phyloP scores from a whole-genome alignment of 1,140 invertebrate genomes.

The Procambarus virginalis region DNA sequence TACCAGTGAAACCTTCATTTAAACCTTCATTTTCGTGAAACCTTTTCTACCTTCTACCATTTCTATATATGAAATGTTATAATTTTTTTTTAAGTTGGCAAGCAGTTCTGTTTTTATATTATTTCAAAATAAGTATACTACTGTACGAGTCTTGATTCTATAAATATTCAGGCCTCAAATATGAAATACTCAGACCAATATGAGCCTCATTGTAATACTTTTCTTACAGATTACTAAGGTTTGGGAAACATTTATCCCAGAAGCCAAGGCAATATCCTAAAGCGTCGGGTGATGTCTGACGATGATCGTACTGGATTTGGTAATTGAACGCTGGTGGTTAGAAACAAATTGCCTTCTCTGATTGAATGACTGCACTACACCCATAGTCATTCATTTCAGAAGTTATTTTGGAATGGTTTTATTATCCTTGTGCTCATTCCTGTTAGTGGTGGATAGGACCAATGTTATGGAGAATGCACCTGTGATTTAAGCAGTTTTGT shows the following conservation, averaged over 20 bases:
- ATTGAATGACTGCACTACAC: not conserved
- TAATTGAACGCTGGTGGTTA: not conserved
- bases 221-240: conserved; percentile 88
- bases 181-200: too few species aligned
- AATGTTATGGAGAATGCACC: not conserved
- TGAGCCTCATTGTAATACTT: not conserved
- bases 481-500: not conserved
- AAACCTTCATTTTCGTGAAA: too few species aligned
- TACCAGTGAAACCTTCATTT: too few species aligned
- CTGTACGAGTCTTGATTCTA: too few species aligned
- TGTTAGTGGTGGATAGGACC: not conserved
- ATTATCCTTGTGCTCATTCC: not conserved
- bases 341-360: not conserved
- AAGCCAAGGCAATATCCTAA: conserved; percentile 85
- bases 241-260: conserved; percentile 95
- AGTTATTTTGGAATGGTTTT: not conserved
- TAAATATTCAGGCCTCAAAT: too few species aligned
- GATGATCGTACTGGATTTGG: not conserved
- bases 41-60: too few species aligned
- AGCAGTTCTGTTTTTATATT: too few species aligned
- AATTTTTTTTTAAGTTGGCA: too few species aligned
- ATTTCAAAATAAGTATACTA: too few species aligned
- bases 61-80: too few species aligned
- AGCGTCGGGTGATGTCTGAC: not conserved
- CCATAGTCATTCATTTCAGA: not conserved